A percentile compares a stretch with the other conserved stretches of the same genome.
phyloP scores from a whole-genome alignment of 1,140 invertebrate genomes.

The Homalodisca vitripennis region DNA sequence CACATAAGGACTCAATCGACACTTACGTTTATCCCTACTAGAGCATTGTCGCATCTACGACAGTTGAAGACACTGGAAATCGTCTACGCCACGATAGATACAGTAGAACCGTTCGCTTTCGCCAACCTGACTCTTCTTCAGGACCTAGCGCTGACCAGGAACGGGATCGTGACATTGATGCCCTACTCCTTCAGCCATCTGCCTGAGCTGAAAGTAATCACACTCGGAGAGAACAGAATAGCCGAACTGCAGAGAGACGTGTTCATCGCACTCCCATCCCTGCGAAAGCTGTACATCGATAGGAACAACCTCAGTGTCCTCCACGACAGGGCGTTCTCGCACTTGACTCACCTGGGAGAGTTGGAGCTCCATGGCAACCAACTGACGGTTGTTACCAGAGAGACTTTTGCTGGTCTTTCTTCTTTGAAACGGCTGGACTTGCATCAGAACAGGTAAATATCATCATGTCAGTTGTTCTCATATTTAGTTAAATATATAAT shows the following conservation, averaged over 20 bases:
- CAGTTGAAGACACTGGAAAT: constrained; percentile 64
- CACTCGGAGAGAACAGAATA: constrained; percentile 69
- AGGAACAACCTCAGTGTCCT: constrained; percentile 71
- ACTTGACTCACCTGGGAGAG: constrained; percentile 61
- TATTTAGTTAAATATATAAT: no score
- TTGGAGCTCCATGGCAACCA: constrained; percentile 69
- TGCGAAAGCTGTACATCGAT: constrained; percentile 63
- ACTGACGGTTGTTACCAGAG: constrained; percentile 63
- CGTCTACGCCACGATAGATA: constrained; percentile 66
- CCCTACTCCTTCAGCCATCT: constrained; percentile 67
- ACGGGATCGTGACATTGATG: constrained; percentile 62
- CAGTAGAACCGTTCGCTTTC: constrained; percentile 64
- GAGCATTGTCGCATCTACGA: constrained; percentile 61
- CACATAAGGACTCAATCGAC: constrained; percentile 63
- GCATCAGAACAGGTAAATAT: constrained; percentile 56
- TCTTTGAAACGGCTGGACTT: constrained; percentile 65
- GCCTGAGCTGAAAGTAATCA: constrained; percentile 61
- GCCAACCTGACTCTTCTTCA: constrained; percentile 65
- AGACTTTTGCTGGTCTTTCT: constrained; percentile 67
- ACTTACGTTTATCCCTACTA: constrained; percentile 66
- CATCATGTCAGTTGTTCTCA: no score
- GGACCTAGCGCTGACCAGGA: constrained; percentile 63
- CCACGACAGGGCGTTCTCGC: constrained; percentile 67
- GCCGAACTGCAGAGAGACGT: constrained; percentile 65
- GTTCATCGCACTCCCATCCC: constrained; percentile 66